Evolutionary conservation across 1,140 invertebrate species (phyloP).

Genomic region (Heliconius nattereri): DNA sequence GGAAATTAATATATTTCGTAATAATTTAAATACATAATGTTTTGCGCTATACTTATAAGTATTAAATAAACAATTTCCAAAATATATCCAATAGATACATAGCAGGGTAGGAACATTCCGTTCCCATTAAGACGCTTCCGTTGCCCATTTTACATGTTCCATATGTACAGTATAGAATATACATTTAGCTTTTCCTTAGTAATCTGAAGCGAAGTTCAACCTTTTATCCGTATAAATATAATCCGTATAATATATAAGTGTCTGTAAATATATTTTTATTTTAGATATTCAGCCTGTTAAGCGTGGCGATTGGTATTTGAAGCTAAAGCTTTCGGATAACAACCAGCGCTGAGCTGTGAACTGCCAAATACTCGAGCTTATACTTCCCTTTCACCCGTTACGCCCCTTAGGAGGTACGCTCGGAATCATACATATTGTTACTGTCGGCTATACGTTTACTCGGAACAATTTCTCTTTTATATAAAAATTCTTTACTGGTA

Average conservation of each 20-base stretch:
- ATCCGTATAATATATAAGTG: too few relatives aligned
- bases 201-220: not conserved
- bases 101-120: too few relatives aligned
- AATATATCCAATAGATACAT: too few relatives aligned
- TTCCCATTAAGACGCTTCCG: not conserved
- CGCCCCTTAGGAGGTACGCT: not conserved
- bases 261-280: not conserved
- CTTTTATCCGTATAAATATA: too few relatives aligned
- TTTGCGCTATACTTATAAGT: too few relatives aligned
- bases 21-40: too few relatives aligned
- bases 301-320: not conserved
- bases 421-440: not conserved
- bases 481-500: not conserved
- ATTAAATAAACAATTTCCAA: too few relatives aligned
- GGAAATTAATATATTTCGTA: too few relatives aligned
- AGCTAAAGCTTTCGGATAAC: not conserved
- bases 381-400: not conserved
- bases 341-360: not conserved
- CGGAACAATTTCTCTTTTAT: not conserved
- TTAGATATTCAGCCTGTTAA: not conserved
- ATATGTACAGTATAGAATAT: too few relatives aligned
- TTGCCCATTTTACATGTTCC: too few relatives aligned
- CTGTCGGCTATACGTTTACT: not conserved
- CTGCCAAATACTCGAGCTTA: not conserved
- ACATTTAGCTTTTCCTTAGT: not conserved